Evolutionary conservation across 2,888 invertebrate species (phyloP), one percentile per base, ranked within the genome.

Genomic region (Microctonus aethiopoides): DNA sequence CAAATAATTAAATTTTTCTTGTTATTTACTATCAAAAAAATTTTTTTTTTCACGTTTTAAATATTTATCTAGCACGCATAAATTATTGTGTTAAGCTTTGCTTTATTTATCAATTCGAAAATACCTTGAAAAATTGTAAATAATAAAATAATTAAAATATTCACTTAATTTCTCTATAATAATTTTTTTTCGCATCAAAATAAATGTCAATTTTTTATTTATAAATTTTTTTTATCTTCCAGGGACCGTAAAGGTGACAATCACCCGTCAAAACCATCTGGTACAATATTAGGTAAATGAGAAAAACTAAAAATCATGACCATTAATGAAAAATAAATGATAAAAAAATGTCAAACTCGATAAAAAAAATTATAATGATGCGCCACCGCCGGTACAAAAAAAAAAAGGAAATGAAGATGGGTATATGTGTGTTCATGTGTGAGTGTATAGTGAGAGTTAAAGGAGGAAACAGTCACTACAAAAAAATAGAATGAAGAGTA

Each of bases 191-290:
- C 10, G n/a, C 39, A 46, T n/a, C n/a, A n/a, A n/a, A n/a, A n/a
- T n/a, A n/a, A n/a, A n/a, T n/a, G 16, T 16, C 46, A 46, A 29
- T 29, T 56, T 26, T 46, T 13, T 39, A 39, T n/a, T 54, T 16
- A 64, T 56, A 54, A 10, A 64, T 51, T 54, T 65, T 73, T 76
- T 54, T 74, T 52, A 77, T 61, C 72, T 80, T 84, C 10, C 79
- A 85, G 85, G 83, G 77, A 85, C 83, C 76, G 82, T 84, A 77
- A 85, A 84, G 82, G 84, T 84, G 81, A 85, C 84, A 81, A 84
- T 84, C 81, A 83, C 80, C 78, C 83, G 81, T 75, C 82, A 81
- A 77, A 84, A 84, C 74, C 83, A 81, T 72, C 73, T 83, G 80
- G 78, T 83, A 80, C 82, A 83, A 79, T 83, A 83, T 74, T 82